Evolutionary conservation across 2,888 invertebrate genomes (phyloP).

Genomic region (Macaria notata): DNA sequence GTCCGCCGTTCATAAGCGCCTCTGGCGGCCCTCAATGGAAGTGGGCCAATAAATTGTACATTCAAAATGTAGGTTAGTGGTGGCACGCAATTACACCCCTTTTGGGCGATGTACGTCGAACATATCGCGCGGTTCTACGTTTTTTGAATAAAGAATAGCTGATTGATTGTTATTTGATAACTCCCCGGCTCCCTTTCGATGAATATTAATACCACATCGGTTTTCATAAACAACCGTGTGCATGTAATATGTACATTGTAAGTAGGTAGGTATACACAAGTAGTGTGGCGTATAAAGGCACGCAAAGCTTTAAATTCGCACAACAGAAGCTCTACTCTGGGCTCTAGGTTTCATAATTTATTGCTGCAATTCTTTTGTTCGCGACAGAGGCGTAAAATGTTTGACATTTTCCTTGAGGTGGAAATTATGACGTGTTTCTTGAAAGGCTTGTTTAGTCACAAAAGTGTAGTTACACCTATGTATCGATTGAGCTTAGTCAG

Average conservation of each 20-base stretch:
- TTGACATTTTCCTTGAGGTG: conserved; percentile 42
- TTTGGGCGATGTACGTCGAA: conserved; percentile 11
- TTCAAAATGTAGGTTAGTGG: conserved; percentile 72
- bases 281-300: conserved; percentile 10
- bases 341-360: conserved; percentile 11
- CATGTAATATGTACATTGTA: no score
- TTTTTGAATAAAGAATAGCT: conserved; percentile 14
- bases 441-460: conserved; percentile 30
- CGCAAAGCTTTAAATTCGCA: conserved; percentile 25
- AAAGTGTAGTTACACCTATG: conserved; percentile 14
- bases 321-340: conserved; percentile 21
- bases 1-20: conserved; percentile 53
- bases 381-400: conserved; percentile 31
- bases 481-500: conserved; percentile 53
- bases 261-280: no score
- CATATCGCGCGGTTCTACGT: conserved; percentile 2
- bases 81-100: conserved; percentile 63
- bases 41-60: conserved; percentile 62
- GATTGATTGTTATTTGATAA: conserved; percentile 13
- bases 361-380: conserved; percentile 22
- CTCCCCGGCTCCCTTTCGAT: neutral
- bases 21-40: conserved; percentile 60
- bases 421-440: conserved; percentile 35
- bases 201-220: neutral
- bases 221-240: no score